phyloP scores from a whole-genome alignment of 37 sponge, comb jelly and placozoan genomes.

The Chondrilla cf. caribensis region DNA sequence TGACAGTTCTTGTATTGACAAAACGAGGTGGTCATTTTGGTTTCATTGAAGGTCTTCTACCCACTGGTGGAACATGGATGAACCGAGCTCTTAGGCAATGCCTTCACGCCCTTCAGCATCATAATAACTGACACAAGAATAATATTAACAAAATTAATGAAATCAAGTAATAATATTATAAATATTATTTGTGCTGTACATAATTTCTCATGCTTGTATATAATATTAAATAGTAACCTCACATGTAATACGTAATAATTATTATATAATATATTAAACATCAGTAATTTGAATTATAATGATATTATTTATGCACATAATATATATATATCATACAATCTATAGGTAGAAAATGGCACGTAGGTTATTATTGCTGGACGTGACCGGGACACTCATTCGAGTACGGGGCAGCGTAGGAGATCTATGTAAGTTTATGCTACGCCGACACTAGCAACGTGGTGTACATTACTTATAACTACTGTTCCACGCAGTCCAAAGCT shows the following conservation, averaged over 20 bases:
- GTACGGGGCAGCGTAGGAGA: background rate
- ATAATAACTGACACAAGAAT: no score
- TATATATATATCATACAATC: no score
- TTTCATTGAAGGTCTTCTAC: conserved; percentile 66
- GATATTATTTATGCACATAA: no score
- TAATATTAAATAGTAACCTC: no score
- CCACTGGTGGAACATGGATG: conserved; percentile 50
- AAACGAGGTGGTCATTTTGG: conserved; percentile 79
- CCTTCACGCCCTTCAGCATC: conserved; percentile 51
- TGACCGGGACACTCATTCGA: background rate
- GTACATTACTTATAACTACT: background rate
- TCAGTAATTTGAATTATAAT: no score
- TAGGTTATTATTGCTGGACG: background rate
- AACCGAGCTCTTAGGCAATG: conserved; percentile 44
- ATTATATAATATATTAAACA: no score
- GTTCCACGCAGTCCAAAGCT: background rate
- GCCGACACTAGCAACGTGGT: background rate
- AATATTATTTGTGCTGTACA: no score
- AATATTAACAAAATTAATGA: no score
- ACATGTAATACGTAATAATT: no score
- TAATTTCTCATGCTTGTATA: no score
- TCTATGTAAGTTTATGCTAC: background rate
- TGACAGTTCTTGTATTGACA: conserved; percentile 52
- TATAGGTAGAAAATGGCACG: no score
- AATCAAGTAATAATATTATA: no score